Evolutionary conservation across 2,888 invertebrate genomes (phyloP), one percentile per base, ranked within the genome.

Genomic region (Aspidiotus rigidus): DNA sequence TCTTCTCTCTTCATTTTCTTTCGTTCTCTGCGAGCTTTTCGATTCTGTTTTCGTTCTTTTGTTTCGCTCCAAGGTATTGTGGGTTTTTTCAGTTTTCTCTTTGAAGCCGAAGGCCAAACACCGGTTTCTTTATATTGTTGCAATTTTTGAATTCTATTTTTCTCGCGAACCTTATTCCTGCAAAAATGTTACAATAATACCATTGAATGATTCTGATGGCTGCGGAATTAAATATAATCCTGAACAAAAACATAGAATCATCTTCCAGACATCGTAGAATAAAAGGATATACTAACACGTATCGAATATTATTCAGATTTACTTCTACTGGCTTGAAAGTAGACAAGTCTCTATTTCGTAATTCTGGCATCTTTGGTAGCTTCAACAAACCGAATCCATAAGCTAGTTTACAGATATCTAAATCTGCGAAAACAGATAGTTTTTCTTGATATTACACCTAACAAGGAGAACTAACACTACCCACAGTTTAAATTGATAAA

Each of bases 291-390:
- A 70, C 72, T 67, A 64, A 73, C 76, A 82, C 86, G 75, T 93
- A 96, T 0, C 86, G 81, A 73, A 97, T 85, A 40, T 80, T 80
- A 76, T 88, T 88, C 15, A 86, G 78, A 78, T 96, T 89, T 7
- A 93, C 80, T 49, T 85, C 77, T 7, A 80, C 80, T 77, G 85
- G 78, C 17, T 79, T 75, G 75, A 87, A 88, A 63, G 79, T 80
- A 1, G 80, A 78, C 0, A 81, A 74, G 17, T 83, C 83, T 71
- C 80, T 80, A 54, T 86, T 86, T 76, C 88, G 91, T 3, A 95
- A 79, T 79, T 99, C 99, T 0, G 97, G 95, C 95, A 99, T 98
- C 76, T 87, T 85, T 0, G 98, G 99, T 75, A 98, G 81, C 75
- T 89, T 88, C 1, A 99, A 78, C 1, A 99, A 83, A 0, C 95